Evolutionary conservation across 2,113 vertebrate species (phyloP).

Genomic region (Hyaena hyaena): DNA sequence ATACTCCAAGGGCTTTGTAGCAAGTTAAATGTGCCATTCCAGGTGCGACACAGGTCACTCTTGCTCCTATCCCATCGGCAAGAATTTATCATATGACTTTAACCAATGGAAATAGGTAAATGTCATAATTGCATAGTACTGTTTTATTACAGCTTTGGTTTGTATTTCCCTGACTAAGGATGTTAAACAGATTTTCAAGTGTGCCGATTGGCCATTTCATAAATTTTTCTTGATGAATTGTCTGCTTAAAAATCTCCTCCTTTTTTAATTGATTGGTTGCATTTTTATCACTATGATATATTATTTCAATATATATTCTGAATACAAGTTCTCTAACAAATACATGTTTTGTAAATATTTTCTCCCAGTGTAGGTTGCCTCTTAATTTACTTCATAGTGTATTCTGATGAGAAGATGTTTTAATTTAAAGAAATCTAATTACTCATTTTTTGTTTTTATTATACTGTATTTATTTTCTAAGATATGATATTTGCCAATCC

Average conservation of each 20-base stretch:
- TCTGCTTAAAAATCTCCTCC: not conserved
- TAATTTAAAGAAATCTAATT: not conserved
- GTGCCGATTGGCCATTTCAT: not conserved
- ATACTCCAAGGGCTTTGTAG: not conserved
- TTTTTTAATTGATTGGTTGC: not conserved
- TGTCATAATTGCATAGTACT: not conserved
- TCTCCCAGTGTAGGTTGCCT: not conserved
- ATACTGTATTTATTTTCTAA: not conserved
- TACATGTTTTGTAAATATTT: not conserved
- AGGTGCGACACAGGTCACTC: not conserved
- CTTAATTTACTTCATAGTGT: not conserved
- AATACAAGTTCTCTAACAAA: not conserved
- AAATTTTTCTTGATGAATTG: not conserved
- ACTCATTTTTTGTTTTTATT: not conserved
- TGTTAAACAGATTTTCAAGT: not conserved
- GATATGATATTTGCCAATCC: not conserved
- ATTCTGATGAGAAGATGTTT: not conserved
- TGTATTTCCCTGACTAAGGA: not conserved
- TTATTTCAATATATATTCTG: not conserved
- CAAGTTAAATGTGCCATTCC: not conserved
- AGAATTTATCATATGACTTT: not conserved
- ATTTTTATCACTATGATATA: not conserved
- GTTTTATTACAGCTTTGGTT: not conserved
- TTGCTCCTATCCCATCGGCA: not conserved
- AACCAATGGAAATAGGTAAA: not conserved